Evolutionary conservation across 2,888 invertebrate species (phyloP).

Genomic region (Polietes domitor): DNA sequence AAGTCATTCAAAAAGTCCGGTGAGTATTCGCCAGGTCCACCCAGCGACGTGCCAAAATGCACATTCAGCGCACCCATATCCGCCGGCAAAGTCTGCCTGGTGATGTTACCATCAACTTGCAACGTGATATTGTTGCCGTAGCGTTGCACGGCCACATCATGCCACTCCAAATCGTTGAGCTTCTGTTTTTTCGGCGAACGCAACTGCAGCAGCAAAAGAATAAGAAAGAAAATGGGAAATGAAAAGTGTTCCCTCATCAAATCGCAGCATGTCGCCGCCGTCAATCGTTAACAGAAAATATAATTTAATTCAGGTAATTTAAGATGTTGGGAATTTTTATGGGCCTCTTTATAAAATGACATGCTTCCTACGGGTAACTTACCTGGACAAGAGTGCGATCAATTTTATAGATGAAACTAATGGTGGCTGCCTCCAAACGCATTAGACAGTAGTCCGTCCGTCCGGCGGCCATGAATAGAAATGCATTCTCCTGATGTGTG

Average conservation of each 20-base stretch:
- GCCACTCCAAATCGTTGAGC: slow-evolving; percentile 95
- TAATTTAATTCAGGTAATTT: slow-evolving; percentile 28
- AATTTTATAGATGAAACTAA: slow-evolving; percentile 94
- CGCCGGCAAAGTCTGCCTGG: slow-evolving; percentile 86
- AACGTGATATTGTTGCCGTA: slow-evolving; percentile 92
- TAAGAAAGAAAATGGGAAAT: not conserved
- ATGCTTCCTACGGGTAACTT: slow-evolving; percentile 50
- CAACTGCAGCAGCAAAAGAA: slow-evolving; percentile 75
- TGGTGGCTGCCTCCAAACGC: slow-evolving; percentile 90
- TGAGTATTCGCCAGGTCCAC: slow-evolving; percentile 94
- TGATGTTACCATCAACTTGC: slow-evolving; percentile 83
- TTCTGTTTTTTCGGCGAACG: slow-evolving; percentile 87
- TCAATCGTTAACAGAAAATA: not conserved
- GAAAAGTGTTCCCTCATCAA: not conserved
- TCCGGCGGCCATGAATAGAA: slow-evolving; percentile 94
- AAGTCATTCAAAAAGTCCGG: slow-evolving; percentile 93
- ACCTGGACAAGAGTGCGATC: slow-evolving; percentile 94
- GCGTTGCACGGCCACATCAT: slow-evolving; percentile 91
- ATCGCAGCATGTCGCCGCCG: slow-evolving; percentile 9
- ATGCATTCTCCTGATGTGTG: slow-evolving; percentile 92
- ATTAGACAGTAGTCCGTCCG: slow-evolving; percentile 96
- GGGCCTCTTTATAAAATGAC: not conserved
- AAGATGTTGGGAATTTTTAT: slow-evolving; percentile 45
- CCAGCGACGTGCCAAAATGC: slow-evolving; percentile 94
- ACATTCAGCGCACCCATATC: slow-evolving; percentile 96